Percentiles rank a stretch among this genome's conserved stretches.
phyloP scores from a whole-genome alignment of 2,888 invertebrate genomes.

The Ichneumoninae sp. region DNA sequence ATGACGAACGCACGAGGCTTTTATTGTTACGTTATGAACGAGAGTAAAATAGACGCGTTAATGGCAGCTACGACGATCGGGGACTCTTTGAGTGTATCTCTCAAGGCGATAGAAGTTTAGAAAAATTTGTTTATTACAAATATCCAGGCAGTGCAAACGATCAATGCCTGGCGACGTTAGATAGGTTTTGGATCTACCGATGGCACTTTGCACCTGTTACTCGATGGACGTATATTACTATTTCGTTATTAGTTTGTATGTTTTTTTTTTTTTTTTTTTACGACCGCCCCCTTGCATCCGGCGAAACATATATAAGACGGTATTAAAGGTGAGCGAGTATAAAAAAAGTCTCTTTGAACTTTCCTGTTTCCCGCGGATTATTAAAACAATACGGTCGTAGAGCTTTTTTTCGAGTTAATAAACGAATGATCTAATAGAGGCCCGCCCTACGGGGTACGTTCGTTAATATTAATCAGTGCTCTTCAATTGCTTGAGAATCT shows the following conservation, averaged over 20 bases:
- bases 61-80: slow-evolving; percentile 52
- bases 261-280: background rate
- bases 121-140: slow-evolving; percentile 53
- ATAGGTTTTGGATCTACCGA: slow-evolving; percentile 36
- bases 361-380: slow-evolving; percentile 41
- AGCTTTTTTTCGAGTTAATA: slow-evolving; percentile 38
- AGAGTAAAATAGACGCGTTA: slow-evolving; percentile 35
- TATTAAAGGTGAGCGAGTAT: slow-evolving; percentile 56
- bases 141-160: slow-evolving; percentile 29
- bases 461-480: slow-evolving; percentile 75
- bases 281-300: background rate
- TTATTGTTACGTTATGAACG: slow-evolving; percentile 7
- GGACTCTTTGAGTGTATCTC: slow-evolving; percentile 4
- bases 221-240: slow-evolving; percentile 67
- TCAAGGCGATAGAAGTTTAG: slow-evolving; percentile 50
- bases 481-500: slow-evolving; percentile 89
- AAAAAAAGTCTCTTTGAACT: slow-evolving; percentile 57
- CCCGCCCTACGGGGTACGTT: slow-evolving; percentile 25
- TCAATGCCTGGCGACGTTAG: slow-evolving; percentile 13
- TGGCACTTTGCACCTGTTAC: slow-evolving; percentile 63
- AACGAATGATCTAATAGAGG: slow-evolving; percentile 52
- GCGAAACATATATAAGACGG: slow-evolving; percentile 24
- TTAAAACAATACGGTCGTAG: slow-evolving; percentile 10
- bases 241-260: slow-evolving; percentile 15
- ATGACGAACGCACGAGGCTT: background rate